Percentiles rank a stretch among this genome's conserved stretches.
These are phyloP conservation scores for Phortica variegata DNA, from an alignment of 1,140 invertebrate species.

Conservation along the genomic window DNA sequence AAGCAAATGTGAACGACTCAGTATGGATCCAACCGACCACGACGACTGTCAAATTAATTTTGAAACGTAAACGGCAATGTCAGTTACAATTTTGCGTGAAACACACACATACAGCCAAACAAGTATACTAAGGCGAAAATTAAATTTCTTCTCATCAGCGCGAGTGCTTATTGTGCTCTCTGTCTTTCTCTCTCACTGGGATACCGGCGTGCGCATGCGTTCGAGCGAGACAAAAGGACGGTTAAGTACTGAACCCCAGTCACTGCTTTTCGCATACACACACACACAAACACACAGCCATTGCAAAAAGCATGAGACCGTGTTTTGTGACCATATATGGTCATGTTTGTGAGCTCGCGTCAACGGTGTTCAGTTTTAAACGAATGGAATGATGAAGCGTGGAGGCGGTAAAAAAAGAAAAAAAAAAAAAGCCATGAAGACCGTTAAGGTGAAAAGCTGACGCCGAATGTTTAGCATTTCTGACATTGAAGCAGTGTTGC, in stretches of 20 bases:
- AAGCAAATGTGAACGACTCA: too few relatives aligned
- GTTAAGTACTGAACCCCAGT: slow-evolving; percentile 30
- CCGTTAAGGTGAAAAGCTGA: too few relatives aligned
- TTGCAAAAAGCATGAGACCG: too few relatives aligned
- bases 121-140: too few relatives aligned
- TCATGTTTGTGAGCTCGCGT: slow-evolving; percentile 54
- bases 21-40: slow-evolving; percentile 7
- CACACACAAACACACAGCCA: background rate
- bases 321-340: slow-evolving; percentile 58
- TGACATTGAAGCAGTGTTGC: too few relatives aligned
- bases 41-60: slow-evolving; percentile 17
- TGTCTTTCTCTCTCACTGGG: slow-evolving; percentile 13
- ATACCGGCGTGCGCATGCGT: slow-evolving; percentile 24
- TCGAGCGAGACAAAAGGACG: slow-evolving; percentile 23
- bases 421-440: slow-evolving; percentile 12
- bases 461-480: too few relatives aligned
- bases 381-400: too few relatives aligned
- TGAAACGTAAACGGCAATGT: slow-evolving; percentile 10
- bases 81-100: too few relatives aligned
- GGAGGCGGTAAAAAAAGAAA: slow-evolving; percentile 14
- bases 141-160: background rate
- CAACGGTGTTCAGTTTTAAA: too few relatives aligned
- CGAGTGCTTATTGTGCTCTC: slow-evolving; percentile 1
- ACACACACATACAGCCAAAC: too few relatives aligned
- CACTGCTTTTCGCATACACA: background rate